A percentile compares a stretch with the other conserved stretches of the same genome.
Conservation (phyloP, 2,113 vertebrate species). For the Oenanthe oenanthe region DNA sequence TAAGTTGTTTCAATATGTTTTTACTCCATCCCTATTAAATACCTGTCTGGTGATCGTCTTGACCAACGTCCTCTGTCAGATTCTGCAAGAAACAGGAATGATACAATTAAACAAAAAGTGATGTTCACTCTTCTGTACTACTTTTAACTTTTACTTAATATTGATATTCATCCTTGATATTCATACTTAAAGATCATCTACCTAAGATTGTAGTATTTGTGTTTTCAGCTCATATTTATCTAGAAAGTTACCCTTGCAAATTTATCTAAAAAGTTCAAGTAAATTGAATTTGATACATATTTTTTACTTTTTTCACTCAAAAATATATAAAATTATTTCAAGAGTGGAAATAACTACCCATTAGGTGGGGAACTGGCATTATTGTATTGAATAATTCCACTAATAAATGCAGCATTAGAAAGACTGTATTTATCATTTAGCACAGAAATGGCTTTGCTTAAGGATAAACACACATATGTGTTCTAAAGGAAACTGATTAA, state of each 20-base stretch:
- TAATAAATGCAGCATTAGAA: background rate
- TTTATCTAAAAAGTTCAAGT: background rate
- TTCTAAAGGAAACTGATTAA: background rate
- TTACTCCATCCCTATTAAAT: conserved; percentile 47
- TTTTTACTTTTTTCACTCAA: background rate
- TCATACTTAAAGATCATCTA: background rate
- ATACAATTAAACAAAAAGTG: conserved; percentile 39
- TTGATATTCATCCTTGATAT: background rate
- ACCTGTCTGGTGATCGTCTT: conserved; percentile 96
- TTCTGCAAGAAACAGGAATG: conserved; percentile 81
- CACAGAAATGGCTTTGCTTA: background rate
- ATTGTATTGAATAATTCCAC: background rate
- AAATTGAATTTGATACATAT: background rate
- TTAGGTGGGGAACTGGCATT: background rate
- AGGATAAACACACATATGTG: fast-evolving
- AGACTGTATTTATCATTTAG: background rate
- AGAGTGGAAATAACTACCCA: background rate
- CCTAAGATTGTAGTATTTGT: background rate
- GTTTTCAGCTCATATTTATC: background rate
- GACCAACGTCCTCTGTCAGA: conserved; percentile 94
- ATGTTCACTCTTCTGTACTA: background rate
- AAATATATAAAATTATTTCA: background rate
- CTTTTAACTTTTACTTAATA: conserved; percentile 10
- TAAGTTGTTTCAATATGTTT: background rate
- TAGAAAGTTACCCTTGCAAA: background rate